These are phyloP conservation scores for Odontamblyopus rebecca DNA, from an alignment of 2,797 vertebrate species.

Conservation along the genomic window DNA sequence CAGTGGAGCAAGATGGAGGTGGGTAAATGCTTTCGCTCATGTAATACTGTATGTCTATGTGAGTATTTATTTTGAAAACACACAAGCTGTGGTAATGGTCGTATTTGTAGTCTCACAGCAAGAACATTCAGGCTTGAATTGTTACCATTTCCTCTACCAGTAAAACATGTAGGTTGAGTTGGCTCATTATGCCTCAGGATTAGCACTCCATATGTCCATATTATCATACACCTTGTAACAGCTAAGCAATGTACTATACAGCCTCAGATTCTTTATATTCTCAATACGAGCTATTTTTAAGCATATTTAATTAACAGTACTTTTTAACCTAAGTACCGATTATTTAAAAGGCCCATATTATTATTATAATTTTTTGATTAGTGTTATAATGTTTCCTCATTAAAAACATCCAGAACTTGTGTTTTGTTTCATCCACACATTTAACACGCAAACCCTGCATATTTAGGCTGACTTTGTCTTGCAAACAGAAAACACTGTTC, in stretches of 20 bases:
- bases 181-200: not conserved
- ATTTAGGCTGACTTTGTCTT: too few relatives aligned
- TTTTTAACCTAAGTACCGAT: too few relatives aligned
- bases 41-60: not conserved
- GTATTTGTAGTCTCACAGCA: not conserved
- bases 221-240: not conserved
- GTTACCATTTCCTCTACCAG: not conserved
- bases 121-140: not conserved
- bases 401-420: too few relatives aligned
- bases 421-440: too few relatives aligned
- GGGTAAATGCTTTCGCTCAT: not conserved
- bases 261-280: not conserved
- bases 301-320: not conserved
- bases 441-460: too few relatives aligned
- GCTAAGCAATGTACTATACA: not conserved
- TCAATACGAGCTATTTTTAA: not conserved
- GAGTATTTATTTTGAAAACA: not conserved
- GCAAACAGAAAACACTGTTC: too few relatives aligned
- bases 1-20: slow-evolving; percentile 36
- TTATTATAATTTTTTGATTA: too few relatives aligned
- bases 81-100: not conserved
- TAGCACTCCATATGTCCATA: not conserved
- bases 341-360: too few relatives aligned
- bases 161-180: not conserved
- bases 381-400: too few relatives aligned